Evolutionary conservation across 2,113 vertebrate species (phyloP).

Genomic region (Tyrannus savana): DNA sequence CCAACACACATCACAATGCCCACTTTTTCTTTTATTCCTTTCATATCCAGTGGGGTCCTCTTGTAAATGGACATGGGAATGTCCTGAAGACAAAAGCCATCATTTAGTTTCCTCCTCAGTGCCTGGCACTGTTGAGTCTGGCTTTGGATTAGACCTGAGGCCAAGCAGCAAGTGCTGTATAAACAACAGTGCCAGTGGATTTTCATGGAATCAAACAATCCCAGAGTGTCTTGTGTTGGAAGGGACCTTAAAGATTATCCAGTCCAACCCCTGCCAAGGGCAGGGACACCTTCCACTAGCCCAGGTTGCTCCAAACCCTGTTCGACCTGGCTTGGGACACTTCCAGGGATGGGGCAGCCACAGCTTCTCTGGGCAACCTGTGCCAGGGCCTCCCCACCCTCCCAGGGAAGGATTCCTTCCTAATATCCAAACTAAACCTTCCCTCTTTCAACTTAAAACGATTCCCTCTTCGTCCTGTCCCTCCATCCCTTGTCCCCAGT

Average conservation of each 20-base stretch:
- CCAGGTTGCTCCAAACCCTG: accelerated
- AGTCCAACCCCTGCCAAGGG: neutral
- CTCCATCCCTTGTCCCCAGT: neutral
- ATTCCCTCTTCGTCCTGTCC: neutral
- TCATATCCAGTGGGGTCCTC: neutral
- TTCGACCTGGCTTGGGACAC: neutral
- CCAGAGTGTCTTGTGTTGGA: neutral
- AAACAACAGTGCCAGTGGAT: neutral
- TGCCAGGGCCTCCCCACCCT: neutral
- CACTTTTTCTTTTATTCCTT: neutral
- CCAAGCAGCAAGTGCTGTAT: neutral
- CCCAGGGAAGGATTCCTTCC: neutral
- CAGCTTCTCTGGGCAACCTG: neutral
- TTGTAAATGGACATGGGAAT: neutral
- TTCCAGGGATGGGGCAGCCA: neutral
- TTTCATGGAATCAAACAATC: neutral
- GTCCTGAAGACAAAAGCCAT: neutral
- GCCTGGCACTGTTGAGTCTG: neutral
- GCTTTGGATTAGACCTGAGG: neutral
- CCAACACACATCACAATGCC: neutral
- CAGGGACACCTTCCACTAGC: neutral
- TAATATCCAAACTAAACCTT: neutral
- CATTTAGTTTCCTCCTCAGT: neutral
- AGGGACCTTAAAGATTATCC: neutral
- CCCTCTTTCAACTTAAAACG: neutral